These are phyloP conservation scores for Gallirallus australis DNA, from an alignment of 2,797 vertebrate genomes.

Conservation along the genomic window DNA sequence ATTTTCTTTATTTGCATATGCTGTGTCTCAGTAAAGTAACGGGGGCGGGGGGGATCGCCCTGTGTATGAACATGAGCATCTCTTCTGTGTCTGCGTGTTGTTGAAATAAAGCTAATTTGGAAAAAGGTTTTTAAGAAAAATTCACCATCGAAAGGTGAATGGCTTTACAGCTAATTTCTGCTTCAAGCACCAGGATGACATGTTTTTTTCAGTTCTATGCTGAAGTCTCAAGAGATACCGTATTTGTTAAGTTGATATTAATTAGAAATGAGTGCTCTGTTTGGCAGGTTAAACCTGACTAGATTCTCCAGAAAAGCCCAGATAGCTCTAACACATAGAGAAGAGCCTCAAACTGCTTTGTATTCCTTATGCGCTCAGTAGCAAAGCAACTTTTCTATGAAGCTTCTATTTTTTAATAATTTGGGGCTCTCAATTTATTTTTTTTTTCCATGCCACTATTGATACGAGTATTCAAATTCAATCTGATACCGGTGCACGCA, in stretches of 20 bases:
- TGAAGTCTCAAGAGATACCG: background rate
- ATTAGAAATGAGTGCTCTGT: conserved; percentile 16
- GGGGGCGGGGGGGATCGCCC: background rate
- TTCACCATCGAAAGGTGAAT: background rate
- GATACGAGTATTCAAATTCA: background rate
- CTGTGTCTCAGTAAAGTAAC: background rate
- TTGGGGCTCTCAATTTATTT: background rate
- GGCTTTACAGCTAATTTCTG: background rate
- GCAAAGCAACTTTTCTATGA: background rate
- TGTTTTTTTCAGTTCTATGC: background rate
- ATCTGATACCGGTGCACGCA: background rate
- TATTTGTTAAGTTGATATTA: conserved; percentile 21
- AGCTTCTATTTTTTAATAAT: background rate
- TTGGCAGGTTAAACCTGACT: background rate
- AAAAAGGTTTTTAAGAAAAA: background rate
- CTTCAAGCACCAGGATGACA: background rate
- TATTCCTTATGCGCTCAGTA: background rate
- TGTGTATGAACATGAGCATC: background rate
- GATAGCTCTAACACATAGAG: background rate
- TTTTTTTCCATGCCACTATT: background rate
- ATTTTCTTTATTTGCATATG: background rate
- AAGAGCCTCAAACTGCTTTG: background rate
- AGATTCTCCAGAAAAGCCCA: conserved; percentile 2
- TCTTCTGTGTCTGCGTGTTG: background rate
- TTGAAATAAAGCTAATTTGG: background rate